Evolutionary conservation across 2,113 vertebrate species (phyloP), one percentile per base, ranked within the genome.

Genomic region (Pardalotus punctatus): DNA sequence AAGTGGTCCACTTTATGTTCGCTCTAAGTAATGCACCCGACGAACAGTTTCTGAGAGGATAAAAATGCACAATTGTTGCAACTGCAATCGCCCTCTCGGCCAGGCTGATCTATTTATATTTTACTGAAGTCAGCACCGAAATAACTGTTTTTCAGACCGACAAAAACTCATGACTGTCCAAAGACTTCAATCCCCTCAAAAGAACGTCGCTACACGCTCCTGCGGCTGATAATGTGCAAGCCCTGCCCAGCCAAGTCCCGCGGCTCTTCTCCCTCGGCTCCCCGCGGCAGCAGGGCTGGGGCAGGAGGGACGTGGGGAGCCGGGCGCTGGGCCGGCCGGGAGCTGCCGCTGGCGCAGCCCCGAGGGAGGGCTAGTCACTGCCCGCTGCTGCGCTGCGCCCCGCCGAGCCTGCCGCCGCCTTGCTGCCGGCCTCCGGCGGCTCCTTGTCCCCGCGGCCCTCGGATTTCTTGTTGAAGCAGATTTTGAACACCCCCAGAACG

Each of bases 401-500:
- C 27, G 65, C n/a, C 10, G 60, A 53, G 65, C 73, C 69, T 15
- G 31, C 31, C 65, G 79, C 93, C 29, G 51, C 74, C 74, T 92
- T 94, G 57, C 65, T 89, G 60, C 54, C 40, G 36, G 77, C 66
- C 9, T 8, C 69, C 4, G 74, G 36, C 42, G 67, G n/a, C 27
- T 67, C 86, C 62, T 97, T 97, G 14, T 62, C n/a, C 12, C 65
- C 16, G 15, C 17, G 28, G 61, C 28, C n/a, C 45, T 81, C 57
- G 24, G 96, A 40, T 21, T 86, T 76, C 48, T 86, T 96, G 56
- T 95, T 95, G 88, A 97, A 97, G 76, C 98, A 98, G 45, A 97
- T 58, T 78, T 96, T 97, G 96, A 98, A 98, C 69, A 97, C 96
- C 25, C 97, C 97, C 78, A 98, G 66, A 15, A 97, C 94, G 12